Evolutionary conservation across 2,113 vertebrate genomes (phyloP).

Genomic region (Cairina moschata): DNA sequence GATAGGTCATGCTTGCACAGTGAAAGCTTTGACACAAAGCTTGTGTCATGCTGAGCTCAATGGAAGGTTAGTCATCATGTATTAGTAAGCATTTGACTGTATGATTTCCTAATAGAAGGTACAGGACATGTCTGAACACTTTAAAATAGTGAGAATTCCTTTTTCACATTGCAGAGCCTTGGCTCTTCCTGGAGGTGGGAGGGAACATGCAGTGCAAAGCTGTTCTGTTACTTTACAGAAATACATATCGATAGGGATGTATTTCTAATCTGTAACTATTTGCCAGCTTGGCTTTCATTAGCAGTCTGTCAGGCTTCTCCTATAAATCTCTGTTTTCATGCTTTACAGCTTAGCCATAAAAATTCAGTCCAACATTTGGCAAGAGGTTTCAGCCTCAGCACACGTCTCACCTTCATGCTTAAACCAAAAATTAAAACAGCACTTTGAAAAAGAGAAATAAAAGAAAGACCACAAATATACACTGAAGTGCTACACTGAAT

Average conservation of each 20-base stretch:
- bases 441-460: neutral
- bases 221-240: neutral
- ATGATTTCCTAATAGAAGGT: constrained; percentile 51
- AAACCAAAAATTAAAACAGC: neutral
- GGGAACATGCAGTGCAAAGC: constrained; percentile 9
- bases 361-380: neutral
- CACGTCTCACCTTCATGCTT: neutral
- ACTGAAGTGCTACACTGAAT: neutral
- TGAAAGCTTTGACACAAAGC: constrained; percentile 50
- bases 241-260: neutral
- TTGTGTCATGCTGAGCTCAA: constrained; percentile 26
- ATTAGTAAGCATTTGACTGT: constrained; percentile 31
- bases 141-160: constrained; percentile 44
- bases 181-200: neutral
- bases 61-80: constrained; percentile 40
- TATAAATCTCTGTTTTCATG: neutral
- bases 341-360: neutral
- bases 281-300: neutral
- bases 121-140: constrained; percentile 50
- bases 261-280: neutral
- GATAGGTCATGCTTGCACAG: neutral
- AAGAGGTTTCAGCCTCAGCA: neutral
- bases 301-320: neutral
- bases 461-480: neutral
- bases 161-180: constrained; percentile 5